These are phyloP conservation scores for Eumeta japonica DNA, from an alignment of 1,140 invertebrate species.

Conservation along the genomic window DNA sequence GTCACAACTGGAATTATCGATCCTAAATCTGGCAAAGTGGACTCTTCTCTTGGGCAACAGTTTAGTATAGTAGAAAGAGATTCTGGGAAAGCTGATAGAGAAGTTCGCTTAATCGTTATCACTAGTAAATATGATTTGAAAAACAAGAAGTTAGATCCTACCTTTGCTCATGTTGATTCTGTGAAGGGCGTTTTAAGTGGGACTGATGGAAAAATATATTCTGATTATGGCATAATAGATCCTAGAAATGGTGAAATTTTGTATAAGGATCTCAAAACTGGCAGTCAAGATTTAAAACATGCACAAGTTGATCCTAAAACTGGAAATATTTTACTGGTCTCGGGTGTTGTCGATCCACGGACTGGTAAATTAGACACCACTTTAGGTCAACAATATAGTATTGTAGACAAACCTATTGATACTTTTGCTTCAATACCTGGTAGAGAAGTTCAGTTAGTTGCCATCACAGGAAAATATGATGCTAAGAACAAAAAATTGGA, in stretches of 20 bases:
- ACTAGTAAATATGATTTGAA: slow-evolving; percentile 61
- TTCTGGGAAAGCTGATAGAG: slow-evolving; percentile 58
- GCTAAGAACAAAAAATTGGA: slow-evolving; percentile 55
- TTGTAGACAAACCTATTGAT: slow-evolving; percentile 62
- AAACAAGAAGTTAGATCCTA: slow-evolving; percentile 56
- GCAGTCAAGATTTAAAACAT: slow-evolving; percentile 55
- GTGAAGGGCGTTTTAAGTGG: slow-evolving; percentile 59
- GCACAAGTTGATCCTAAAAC: slow-evolving; percentile 59
- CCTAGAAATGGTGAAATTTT: slow-evolving; percentile 57
- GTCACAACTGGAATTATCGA: slow-evolving; percentile 56
- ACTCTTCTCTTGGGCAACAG: slow-evolving; percentile 56
- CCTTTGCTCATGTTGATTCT: slow-evolving; percentile 59
- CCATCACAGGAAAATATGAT: slow-evolving; percentile 59
- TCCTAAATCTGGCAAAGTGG: slow-evolving; percentile 59
- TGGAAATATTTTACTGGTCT: slow-evolving; percentile 58
- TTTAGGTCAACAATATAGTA: slow-evolving; percentile 58
- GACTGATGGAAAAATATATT: slow-evolving; percentile 58
- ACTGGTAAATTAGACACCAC: slow-evolving; percentile 55
- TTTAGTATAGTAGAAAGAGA: slow-evolving; percentile 58
- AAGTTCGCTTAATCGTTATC: slow-evolving; percentile 58
- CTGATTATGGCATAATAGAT: slow-evolving; percentile 62
- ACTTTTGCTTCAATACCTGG: slow-evolving; percentile 59
- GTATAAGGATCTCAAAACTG: slow-evolving; percentile 58
- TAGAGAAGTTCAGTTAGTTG: slow-evolving; percentile 57
- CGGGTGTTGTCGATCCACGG: slow-evolving; percentile 57